Evolutionary conservation across 2,797 vertebrate species (phyloP).

Genomic region (Kryptolebias ocellatus): DNA sequence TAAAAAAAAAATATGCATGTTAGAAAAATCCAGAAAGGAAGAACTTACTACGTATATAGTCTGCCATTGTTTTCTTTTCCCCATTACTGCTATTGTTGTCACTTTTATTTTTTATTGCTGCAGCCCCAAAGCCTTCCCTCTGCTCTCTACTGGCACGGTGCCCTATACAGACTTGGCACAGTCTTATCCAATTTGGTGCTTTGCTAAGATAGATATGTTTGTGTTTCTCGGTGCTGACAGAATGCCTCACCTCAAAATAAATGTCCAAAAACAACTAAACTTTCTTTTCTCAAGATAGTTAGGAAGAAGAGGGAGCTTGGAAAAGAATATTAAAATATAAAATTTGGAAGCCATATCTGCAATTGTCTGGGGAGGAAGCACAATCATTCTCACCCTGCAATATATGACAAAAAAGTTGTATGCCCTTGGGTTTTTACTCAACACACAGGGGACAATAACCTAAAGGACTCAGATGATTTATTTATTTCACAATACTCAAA

Average conservation of each 20-base stretch:
- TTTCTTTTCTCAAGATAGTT: constrained; percentile 63
- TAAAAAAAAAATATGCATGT: constrained; percentile 10
- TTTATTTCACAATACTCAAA: too few relatives aligned
- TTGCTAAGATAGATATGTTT: constrained; percentile 82
- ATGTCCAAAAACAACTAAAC: constrained; percentile 67
- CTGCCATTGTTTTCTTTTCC: constrained; percentile 6
- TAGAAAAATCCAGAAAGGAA: not conserved
- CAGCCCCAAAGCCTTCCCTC: constrained; percentile 39
- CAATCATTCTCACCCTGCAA: not conserved
- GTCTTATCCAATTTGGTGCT: constrained; percentile 78
- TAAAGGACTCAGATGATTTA: too few relatives aligned
- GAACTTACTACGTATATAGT: not conserved
- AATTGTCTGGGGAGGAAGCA: not conserved
- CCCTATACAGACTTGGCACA: constrained; percentile 74
- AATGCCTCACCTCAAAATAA: constrained; percentile 70
- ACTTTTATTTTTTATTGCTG: constrained; percentile 51
- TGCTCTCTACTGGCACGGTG: constrained; percentile 62
- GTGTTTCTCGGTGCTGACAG: constrained; percentile 75
- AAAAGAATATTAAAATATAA: not conserved
- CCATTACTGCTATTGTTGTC: constrained; percentile 34
- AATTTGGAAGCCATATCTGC: not conserved
- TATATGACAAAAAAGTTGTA: not conserved
- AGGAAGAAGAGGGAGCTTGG: constrained; percentile 35
- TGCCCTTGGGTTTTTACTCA: too few relatives aligned
- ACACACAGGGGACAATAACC: too few relatives aligned